Conservation (phyloP, 35 echinoderm and acorn worm genomes). For the Amphiura filiformis region DNA sequence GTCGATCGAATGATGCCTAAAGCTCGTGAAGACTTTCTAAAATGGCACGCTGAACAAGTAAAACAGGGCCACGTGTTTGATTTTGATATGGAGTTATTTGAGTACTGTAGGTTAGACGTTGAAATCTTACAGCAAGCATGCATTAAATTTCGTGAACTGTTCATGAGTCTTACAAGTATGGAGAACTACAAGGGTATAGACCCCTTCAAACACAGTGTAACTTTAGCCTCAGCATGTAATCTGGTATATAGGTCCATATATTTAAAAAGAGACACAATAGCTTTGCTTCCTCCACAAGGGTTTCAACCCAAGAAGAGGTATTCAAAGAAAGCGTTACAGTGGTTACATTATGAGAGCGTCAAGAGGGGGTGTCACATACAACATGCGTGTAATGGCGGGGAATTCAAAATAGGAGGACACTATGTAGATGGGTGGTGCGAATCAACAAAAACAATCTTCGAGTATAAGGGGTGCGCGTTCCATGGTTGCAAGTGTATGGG, state of each 20-base stretch:
- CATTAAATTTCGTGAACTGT: background rate
- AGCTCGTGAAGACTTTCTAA: background rate
- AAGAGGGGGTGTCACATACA: background rate
- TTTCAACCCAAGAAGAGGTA: background rate
- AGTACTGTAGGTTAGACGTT: conserved; percentile 10
- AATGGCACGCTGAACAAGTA: background rate
- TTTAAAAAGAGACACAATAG: background rate
- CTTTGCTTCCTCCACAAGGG: background rate
- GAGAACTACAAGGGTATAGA: conserved; percentile 14
- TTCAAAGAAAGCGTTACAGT: conserved; percentile 7
- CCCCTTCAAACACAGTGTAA: conserved; percentile 31
- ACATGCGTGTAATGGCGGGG: conserved; percentile 44
- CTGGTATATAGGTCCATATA: conserved; percentile 19
- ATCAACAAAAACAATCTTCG: background rate
- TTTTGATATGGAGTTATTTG: background rate
- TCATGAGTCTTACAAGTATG: background rate
- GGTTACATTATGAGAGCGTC: background rate
- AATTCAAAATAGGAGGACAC: conserved; percentile 47
- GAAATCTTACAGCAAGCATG: background rate
- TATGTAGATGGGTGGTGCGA: conserved; percentile 47
- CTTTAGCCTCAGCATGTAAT: conserved; percentile 27
- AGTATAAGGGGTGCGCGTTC: background rate
- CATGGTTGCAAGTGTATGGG: background rate
- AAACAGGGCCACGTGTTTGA: background rate
- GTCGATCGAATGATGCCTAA: background rate